Percentiles rank a stretch among this genome's conserved stretches.
phyloP scores from a whole-genome alignment of 92 coral and sea anemone species.

The Parazoanthus darwini region DNA sequence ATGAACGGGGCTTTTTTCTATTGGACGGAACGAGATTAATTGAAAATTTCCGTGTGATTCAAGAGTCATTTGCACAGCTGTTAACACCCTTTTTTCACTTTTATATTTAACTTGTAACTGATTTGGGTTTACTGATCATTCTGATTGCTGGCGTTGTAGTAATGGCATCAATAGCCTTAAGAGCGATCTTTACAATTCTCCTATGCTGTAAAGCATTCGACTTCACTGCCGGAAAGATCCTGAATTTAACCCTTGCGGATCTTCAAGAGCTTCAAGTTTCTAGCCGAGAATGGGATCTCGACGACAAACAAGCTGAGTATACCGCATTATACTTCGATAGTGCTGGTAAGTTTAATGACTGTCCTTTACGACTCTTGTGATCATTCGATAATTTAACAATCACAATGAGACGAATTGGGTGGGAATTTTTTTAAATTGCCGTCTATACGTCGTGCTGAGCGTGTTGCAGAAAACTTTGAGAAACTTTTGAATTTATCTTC shows the following conservation, averaged over 20 bases:
- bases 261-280: background rate
- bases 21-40: background rate
- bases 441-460: no score
- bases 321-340: constrained; percentile 8
- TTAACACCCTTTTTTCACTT: background rate
- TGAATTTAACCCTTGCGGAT: background rate
- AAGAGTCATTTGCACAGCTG: constrained; percentile 31
- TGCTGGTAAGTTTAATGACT: constrained; percentile 6
- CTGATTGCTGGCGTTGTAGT: background rate
- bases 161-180: background rate
- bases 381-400: background rate
- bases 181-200: background rate
- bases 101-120: background rate
- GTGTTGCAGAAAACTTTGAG: background rate
- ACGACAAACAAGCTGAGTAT: background rate
- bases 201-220: background rate
- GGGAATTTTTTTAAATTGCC: background rate
- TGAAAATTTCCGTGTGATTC: constrained; percentile 40
- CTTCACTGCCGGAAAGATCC: background rate
- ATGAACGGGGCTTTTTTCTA: constrained; percentile 32
- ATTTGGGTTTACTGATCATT: background rate
- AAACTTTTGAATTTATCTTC: no score
- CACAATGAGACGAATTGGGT: background rate
- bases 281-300: background rate
- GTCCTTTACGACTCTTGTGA: background rate